Percentiles rank a stretch among this genome's conserved stretches.
phyloP scores from a whole-genome alignment of 2,797 vertebrate genomes.

The Diplodus puntazzo region DNA sequence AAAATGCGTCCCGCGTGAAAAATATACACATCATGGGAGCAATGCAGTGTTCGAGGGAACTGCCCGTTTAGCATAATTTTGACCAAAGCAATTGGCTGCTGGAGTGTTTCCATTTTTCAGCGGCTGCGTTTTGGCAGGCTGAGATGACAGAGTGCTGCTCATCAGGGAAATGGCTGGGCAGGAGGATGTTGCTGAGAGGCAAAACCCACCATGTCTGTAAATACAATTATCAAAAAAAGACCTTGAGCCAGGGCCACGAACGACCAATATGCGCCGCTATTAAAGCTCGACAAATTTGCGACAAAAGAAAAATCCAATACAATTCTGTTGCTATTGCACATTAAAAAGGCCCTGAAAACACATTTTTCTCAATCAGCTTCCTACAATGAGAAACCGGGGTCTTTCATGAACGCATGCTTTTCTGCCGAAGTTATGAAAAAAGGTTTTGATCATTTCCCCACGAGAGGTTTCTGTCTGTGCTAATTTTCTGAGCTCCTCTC shows the following conservation, averaged over 20 bases:
- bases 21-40: slow-evolving; percentile 24
- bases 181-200: slow-evolving; percentile 67
- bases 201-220: slow-evolving; percentile 69
- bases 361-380: neutral
- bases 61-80: slow-evolving; percentile 58
- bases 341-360: slow-evolving; percentile 14
- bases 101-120: slow-evolving; percentile 60
- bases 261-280: slow-evolving; percentile 39
- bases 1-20: slow-evolving; percentile 10
- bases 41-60: slow-evolving; percentile 34
- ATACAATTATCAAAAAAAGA: slow-evolving; percentile 74
- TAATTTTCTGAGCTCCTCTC: neutral
- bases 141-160: slow-evolving; percentile 73
- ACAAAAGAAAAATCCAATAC: slow-evolving; percentile 27
- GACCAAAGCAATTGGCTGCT: slow-evolving; percentile 52
- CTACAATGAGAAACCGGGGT: neutral
- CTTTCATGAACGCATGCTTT: neutral
- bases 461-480: no score
- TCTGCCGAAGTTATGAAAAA: neutral
- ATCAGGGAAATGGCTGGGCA: slow-evolving; percentile 68
- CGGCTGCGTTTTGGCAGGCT: slow-evolving; percentile 60
- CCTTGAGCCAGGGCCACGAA: slow-evolving; percentile 57
- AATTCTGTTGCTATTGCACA: slow-evolving; percentile 20
- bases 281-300: slow-evolving; percentile 43
- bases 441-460: slow-evolving; percentile 10